phyloP scores from a whole-genome alignment of 2,113 vertebrate genomes.

The Albula glossodonta region DNA sequence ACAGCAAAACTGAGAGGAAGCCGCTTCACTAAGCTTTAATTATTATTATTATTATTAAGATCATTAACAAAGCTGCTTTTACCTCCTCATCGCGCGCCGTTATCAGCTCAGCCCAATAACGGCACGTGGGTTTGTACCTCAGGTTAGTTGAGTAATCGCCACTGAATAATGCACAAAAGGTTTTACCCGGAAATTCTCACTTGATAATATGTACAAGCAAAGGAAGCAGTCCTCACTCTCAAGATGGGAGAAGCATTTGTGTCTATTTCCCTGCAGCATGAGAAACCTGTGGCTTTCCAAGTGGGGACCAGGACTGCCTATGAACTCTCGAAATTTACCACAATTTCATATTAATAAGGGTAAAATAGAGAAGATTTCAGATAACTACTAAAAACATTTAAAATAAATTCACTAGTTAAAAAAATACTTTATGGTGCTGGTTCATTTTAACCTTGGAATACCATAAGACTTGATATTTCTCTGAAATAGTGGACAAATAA shows the following conservation, averaged over 20 bases:
- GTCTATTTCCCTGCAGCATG: background rate
- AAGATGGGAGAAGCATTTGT: background rate
- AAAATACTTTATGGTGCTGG: background rate
- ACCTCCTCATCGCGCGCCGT: background rate
- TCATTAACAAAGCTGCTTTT: no score
- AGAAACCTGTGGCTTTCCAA: background rate
- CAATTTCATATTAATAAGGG: background rate
- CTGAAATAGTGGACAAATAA: background rate
- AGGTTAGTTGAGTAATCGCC: background rate
- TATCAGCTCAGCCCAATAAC: background rate
- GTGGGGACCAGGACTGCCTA: background rate
- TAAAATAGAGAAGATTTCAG: background rate
- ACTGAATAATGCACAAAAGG: background rate
- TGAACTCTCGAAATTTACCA: no score
- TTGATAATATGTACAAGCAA: background rate
- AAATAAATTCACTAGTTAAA: background rate
- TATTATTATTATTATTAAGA: background rate
- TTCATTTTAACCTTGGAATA: background rate
- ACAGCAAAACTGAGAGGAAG: background rate
- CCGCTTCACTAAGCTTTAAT: background rate
- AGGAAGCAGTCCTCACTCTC: background rate
- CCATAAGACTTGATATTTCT: background rate
- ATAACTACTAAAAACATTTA: background rate
- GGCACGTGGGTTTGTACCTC: conserved; percentile 6
- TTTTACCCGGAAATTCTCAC: background rate